These are phyloP conservation scores for Falco berigora DNA, from an alignment of 2,797 vertebrate genomes.

Conservation along the genomic window DNA sequence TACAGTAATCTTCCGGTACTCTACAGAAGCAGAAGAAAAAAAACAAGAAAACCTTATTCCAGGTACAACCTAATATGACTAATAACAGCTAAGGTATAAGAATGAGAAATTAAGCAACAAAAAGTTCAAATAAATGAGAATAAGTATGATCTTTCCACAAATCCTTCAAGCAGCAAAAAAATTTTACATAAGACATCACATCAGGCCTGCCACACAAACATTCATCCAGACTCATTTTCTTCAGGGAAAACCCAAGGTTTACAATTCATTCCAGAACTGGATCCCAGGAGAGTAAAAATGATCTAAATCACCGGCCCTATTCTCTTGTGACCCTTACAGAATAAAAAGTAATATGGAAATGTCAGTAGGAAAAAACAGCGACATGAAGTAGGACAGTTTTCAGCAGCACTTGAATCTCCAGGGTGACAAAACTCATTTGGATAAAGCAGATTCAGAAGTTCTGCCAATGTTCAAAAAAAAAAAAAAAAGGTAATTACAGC, in stretches of 20 bases:
- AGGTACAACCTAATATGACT: not conserved
- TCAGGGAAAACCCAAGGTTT: not conserved
- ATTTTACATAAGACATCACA: not conserved
- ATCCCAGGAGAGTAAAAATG: not conserved
- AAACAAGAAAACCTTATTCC: not conserved
- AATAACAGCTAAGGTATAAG: not conserved
- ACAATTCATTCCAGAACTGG: not conserved
- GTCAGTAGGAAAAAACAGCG: not conserved
- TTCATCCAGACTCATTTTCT: not conserved
- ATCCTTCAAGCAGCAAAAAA: not conserved
- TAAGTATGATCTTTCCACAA: not conserved
- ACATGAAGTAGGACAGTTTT: not conserved
- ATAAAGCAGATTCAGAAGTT: not conserved
- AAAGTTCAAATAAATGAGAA: not conserved
- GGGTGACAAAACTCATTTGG: not conserved
- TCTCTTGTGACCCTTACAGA: not conserved
- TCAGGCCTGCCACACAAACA: not conserved
- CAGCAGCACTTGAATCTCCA: not conserved
- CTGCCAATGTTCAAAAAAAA: not conserved
- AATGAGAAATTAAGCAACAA: not conserved
- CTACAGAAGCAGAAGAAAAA: slow-evolving; percentile 58
- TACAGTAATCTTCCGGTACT: slow-evolving; percentile 86
- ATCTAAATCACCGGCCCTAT: not conserved
- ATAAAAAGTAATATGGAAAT: not conserved
- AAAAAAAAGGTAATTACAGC: not conserved